Percentiles rank a stretch among this genome's conserved stretches.
phyloP scores from a whole-genome alignment of 2,888 invertebrate species.

The Siphonodentalium dalli region DNA sequence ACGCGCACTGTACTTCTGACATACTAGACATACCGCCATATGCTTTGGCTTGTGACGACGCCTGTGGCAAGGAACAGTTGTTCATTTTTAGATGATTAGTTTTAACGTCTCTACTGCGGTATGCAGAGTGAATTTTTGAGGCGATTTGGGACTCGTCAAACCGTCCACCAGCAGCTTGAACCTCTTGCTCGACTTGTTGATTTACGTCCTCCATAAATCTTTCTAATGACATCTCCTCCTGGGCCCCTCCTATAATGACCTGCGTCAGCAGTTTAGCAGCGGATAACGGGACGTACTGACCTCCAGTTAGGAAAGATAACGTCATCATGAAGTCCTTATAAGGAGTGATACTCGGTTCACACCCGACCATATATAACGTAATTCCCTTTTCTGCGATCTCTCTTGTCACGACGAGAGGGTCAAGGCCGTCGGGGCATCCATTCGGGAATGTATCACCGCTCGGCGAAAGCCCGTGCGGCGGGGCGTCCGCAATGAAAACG shows the following conservation, averaged over 20 bases:
- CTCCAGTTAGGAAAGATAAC: conserved; percentile 54
- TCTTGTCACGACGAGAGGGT: conserved; percentile 48
- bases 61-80: conserved; percentile 19
- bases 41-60: conserved; percentile 26
- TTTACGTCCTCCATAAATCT: conserved; percentile 51
- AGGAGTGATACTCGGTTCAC: conserved; percentile 48
- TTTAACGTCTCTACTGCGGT: conserved; percentile 29
- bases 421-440: conserved; percentile 54
- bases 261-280: conserved; percentile 45
- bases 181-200: conserved; percentile 38
- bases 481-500: conserved; percentile 56
- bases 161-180: conserved; percentile 33
- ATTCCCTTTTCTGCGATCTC: conserved; percentile 53
- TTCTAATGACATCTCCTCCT: conserved; percentile 58
- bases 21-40: conserved; percentile 27
- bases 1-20: conserved; percentile 26
- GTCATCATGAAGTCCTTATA: conserved; percentile 57
- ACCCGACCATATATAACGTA: conserved; percentile 56
- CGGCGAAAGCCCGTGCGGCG: conserved; percentile 51
- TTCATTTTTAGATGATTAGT: conserved; percentile 35
- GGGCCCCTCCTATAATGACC: conserved; percentile 56
- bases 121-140: conserved; percentile 25
- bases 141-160: conserved; percentile 37
- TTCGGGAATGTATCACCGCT: conserved; percentile 47
- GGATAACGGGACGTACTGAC: conserved; percentile 56